Evolutionary conservation across 2,888 invertebrate species (phyloP), one percentile per base, ranked within the genome.

Genomic region (Cecidostiba fungosa): DNA sequence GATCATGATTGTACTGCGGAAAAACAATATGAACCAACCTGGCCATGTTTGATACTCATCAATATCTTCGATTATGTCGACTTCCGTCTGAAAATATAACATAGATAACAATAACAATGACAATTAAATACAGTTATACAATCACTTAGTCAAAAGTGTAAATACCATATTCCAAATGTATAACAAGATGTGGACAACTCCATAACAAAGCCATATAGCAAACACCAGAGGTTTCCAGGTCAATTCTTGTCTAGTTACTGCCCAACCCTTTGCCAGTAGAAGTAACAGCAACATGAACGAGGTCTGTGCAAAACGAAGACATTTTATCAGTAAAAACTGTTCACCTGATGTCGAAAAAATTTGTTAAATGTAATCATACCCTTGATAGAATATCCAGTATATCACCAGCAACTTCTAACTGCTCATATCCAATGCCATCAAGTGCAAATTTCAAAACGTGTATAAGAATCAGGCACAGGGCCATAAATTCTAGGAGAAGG

Each of bases 1-100:
- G 78, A 96, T 94, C 96, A 98, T 98, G 90, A 98, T 97, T 77
- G 96, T 94, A 76, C 97, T 96, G 73, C 98, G 95, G 88, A 99
- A 96, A 43, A 97, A 96, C 0, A 99, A 95, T 87, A 99, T 98
- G 87, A 99, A 95, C 97, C 98, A 98, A 6, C 99, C 99, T 0
- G 99, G 99, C 98, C 98, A 98, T 0, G 99, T 98, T 94, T 99
- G 98, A 94, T 98, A 99, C 92, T 99, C 98, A 92, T 99, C 99
- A 82, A 98, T 97, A 92, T 99, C 99, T 92, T 98, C 98, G 89
- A 99, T 97, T 77, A 98, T 97, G 93, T 99, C 98, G 66, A 99
- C 97, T 94, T 98, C 99, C 86, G 98, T 98, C 98, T 99, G 93
- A 85, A 94, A 73, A 39, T 62, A 59, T 39, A 73, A 82, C 39